These are phyloP conservation scores for Amphiura filiformis DNA, from an alignment of 35 echinoderm and acorn worm genomes.

Conservation along the genomic window DNA sequence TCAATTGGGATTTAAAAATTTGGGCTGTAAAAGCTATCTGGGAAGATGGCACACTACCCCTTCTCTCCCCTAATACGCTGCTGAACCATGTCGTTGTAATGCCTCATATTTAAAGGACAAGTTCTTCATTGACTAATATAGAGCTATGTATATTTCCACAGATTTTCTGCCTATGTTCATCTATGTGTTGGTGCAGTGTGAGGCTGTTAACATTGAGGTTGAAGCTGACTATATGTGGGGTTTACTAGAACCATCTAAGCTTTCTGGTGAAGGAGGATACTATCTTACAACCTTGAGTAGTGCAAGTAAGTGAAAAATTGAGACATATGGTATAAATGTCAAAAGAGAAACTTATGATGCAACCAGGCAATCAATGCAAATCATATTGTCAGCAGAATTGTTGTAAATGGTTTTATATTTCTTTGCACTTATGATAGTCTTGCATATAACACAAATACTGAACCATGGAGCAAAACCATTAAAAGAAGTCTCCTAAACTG, in stretches of 20 bases:
- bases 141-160: too few relatives aligned
- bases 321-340: not conserved
- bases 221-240: conserved; percentile 98
- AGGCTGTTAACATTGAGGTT: conserved; percentile 84
- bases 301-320: conserved; percentile 91
- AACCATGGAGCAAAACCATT: too few relatives aligned
- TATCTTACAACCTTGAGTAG: conserved; percentile 95
- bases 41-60: too few relatives aligned
- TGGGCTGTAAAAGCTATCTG: too few relatives aligned
- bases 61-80: too few relatives aligned
- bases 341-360: not conserved
- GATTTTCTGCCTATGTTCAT: conserved; percentile 99
- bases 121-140: too few relatives aligned
- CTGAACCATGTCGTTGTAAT: too few relatives aligned
- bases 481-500: too few relatives aligned
- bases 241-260: conserved; percentile 65
- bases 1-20: too few relatives aligned
- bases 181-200: conserved; percentile 92
- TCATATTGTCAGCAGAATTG: not conserved
- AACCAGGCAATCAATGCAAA: not conserved
- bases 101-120: too few relatives aligned
- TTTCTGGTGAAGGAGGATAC: conserved; percentile 89
- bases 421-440: too few relatives aligned
- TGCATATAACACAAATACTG: too few relatives aligned
- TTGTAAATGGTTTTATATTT: not conserved